Evolutionary conservation across 2,113 vertebrate species (phyloP).

Genomic region (Mesocricetus auratus): DNA sequence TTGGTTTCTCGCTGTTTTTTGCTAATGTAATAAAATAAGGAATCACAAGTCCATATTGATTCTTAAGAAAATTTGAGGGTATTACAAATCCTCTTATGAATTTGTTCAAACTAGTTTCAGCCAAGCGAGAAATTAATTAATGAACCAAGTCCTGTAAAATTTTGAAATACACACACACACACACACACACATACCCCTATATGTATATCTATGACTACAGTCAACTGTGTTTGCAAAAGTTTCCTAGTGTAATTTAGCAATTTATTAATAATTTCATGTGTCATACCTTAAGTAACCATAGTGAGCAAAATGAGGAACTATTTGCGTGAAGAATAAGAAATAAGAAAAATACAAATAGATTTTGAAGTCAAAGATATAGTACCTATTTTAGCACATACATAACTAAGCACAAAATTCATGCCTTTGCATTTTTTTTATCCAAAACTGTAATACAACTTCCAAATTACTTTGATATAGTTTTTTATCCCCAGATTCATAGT

Average conservation of each 20-base stretch:
- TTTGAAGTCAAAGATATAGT: not conserved
- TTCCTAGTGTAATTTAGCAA: not conserved
- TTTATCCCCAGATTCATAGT: not conserved
- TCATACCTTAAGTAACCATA: not conserved
- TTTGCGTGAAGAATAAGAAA: not conserved
- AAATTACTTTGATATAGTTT: not conserved
- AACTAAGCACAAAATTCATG: not conserved
- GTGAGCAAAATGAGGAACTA: conserved; percentile 41
- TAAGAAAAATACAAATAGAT: not conserved
- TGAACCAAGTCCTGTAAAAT: not conserved
- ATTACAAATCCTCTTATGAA: conserved; percentile 26
- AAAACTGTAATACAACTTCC: not conserved
- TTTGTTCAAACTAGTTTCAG: not conserved
- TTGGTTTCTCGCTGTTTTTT: conserved; percentile 1
- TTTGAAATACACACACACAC: not conserved
- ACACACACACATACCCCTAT: no score
- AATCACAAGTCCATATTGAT: conserved; percentile 18
- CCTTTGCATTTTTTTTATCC: not conserved
- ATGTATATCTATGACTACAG: not conserved
- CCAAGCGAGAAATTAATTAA: conserved; percentile 11
- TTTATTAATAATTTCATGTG: conserved; percentile 16
- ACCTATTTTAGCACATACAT: not conserved
- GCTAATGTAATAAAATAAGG: not conserved
- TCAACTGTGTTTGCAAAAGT: conserved; percentile 31
- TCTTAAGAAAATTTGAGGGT: not conserved